A percentile compares a stretch with the other conserved stretches of the same genome.
phyloP scores from a whole-genome alignment of 1,140 invertebrate species.

The Diachasma alloeum region DNA sequence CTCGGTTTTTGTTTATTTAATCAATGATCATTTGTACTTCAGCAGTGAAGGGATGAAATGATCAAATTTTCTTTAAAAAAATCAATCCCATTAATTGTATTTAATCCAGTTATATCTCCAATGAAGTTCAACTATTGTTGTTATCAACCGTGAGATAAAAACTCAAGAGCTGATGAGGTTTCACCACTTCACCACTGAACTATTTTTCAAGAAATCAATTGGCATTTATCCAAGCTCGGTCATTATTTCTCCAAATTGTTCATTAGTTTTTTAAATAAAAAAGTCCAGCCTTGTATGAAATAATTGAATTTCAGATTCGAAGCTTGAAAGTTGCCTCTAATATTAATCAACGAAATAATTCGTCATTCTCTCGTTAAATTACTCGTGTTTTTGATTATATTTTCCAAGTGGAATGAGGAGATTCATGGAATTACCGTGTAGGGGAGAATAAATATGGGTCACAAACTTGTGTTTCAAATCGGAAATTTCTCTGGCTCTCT shows the following conservation, averaged over 20 bases:
- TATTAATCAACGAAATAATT: slow-evolving; percentile 16
- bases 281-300: slow-evolving; percentile 42
- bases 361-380: slow-evolving; percentile 5
- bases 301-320: slow-evolving; percentile 38
- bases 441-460: too few species aligned
- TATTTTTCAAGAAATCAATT: background rate
- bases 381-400: background rate
- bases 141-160: too few species aligned
- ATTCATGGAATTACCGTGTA: too few species aligned
- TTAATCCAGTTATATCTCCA: too few species aligned
- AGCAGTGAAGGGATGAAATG: background rate
- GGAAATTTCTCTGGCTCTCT: background rate
- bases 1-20: slow-evolving; percentile 19
- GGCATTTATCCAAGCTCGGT: slow-evolving; percentile 42
- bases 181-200: background rate
- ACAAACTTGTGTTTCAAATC: too few species aligned
- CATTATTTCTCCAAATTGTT: background rate
- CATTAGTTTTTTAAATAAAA: slow-evolving; percentile 23
- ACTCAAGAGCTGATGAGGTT: too few species aligned
- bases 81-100: too few species aligned
- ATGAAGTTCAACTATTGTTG: too few species aligned
- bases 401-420: too few species aligned
- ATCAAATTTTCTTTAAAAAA: too few species aligned
- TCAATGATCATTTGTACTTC: background rate
- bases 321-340: slow-evolving; percentile 11